A percentile compares a stretch with the other conserved stretches of the same genome.
Conservation (phyloP, 1,140 invertebrate species). For the Agrypnia vestita region DNA sequence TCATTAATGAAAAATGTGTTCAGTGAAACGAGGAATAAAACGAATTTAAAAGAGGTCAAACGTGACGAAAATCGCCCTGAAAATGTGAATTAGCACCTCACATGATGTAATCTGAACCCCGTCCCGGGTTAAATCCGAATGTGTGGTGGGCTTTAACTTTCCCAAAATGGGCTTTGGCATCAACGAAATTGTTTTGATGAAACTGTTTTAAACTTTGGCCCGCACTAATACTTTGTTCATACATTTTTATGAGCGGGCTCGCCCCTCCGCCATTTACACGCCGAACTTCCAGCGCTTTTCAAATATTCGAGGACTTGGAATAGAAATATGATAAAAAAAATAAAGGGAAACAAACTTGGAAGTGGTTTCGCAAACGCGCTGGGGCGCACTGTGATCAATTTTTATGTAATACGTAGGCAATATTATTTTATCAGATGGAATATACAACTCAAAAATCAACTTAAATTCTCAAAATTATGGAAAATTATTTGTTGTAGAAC, state of each 20-base stretch:
- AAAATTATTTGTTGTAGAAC: too few relatives aligned
- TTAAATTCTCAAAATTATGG: too few relatives aligned
- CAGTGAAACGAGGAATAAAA: too few relatives aligned
- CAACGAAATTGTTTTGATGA: conserved; percentile 27
- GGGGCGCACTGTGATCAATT: too few relatives aligned
- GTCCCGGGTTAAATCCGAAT: conserved; percentile 15
- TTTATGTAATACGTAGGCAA: too few relatives aligned
- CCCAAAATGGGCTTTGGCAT: conserved; percentile 9
- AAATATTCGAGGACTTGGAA: conserved; percentile 21
- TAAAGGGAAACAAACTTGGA: conserved; percentile 19
- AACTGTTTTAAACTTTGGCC: conserved; percentile 39
- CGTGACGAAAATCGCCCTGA: too few relatives aligned
- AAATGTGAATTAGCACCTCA: too few relatives aligned
- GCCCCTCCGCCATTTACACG: conserved; percentile 4
- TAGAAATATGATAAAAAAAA: conserved; percentile 40
- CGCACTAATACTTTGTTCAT: conserved; percentile 42
- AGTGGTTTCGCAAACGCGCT: conserved; percentile 25
- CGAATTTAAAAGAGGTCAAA: too few relatives aligned
- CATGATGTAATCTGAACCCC: too few relatives aligned
- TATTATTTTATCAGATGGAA: too few relatives aligned
- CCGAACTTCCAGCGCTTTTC: neutral
- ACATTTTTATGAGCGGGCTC: conserved; percentile 42
- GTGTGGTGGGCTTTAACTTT: conserved; percentile 24
- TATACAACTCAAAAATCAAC: too few relatives aligned
- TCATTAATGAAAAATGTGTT: too few relatives aligned